Percentiles rank a stretch among this genome's conserved stretches.
Conservation (phyloP, 2,113 vertebrate species). For the Hypanus sabinus region DNA sequence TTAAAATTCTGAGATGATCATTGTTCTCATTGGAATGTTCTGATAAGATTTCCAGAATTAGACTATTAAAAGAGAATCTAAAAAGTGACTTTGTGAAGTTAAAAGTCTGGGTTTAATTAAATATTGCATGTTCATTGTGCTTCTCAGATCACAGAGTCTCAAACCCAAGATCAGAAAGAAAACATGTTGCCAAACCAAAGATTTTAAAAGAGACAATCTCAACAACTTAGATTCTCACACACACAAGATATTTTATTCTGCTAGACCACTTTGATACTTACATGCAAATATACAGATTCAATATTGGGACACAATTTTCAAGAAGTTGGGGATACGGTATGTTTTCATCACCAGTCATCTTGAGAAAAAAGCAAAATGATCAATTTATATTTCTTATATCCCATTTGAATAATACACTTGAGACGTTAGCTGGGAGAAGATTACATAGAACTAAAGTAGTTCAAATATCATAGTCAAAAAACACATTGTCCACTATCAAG, state of each 20-base stretch:
- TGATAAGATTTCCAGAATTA: no score
- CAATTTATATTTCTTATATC: neutral
- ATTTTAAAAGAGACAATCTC: neutral
- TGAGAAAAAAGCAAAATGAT: neutral
- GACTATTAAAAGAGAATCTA: no score
- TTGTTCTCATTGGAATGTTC: no score
- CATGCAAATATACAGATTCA: slow-evolving; percentile 33
- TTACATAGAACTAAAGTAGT: neutral
- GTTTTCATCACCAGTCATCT: slow-evolving; percentile 28
- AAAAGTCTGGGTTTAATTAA: neutral
- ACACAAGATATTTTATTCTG: neutral
- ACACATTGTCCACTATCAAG: neutral
- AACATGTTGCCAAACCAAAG: neutral
- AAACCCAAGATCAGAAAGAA: neutral
- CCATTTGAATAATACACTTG: neutral
- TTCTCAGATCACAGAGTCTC: neutral
- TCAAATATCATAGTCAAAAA: neutral
- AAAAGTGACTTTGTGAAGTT: no score
- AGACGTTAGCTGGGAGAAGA: neutral
- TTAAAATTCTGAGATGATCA: no score
- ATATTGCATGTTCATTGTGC: neutral
- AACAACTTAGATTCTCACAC: neutral
- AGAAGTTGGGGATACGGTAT: neutral
- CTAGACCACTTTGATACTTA: neutral
- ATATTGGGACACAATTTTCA: neutral